Evolutionary conservation across 2,888 invertebrate genomes (phyloP), one percentile per base, ranked within the genome.

Genomic region (Hylaea fasciaria): DNA sequence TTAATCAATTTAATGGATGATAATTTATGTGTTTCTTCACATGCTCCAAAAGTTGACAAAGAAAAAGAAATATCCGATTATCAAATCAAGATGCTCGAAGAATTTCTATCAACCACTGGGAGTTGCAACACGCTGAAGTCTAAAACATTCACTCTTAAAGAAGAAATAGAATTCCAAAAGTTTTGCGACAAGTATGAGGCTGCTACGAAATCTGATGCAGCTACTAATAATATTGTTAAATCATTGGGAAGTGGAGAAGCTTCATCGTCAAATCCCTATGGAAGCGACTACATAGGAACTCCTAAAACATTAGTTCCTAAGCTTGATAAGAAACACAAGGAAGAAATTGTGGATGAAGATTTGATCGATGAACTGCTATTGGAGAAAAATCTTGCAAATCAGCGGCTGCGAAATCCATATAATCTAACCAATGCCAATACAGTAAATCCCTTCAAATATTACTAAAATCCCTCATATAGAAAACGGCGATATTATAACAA

Each of bases 101-200:
- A 65, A 4, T 64, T 63, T 52, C 28, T 57, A 10, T 49, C 22
- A 14, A 63, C 57, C 9, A 46, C 50, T 28, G 28, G 45, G 5
- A 29, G 28, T 3, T 14, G 14, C 11, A 49, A 43, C 9, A 2
- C 12, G 7, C 29, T 45, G 22, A 53, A 39, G 0, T 13, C 17
- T 4, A 10, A 32, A 37, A 17, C 3, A 9, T 29, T 43, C 12
- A 54, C 54, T 35, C 11, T 5, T 41, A 39, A 49, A 32, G 37
- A 55, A 40, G 35, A 55, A n/a, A 39, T 13, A 57, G 16, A 66
- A 45, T 60, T 50, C 2, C 13, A 51, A 9, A 43, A 0, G 1
- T 64, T 66, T 57, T 66, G 59, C n/a, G 64, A 66, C 32, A 62
- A 57, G 59, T 64, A 57, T 47, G 64, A 66, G 9, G 12, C 35